Evolutionary conservation across 2,888 invertebrate species (phyloP).

Genomic region (Laspeyria flexula): DNA sequence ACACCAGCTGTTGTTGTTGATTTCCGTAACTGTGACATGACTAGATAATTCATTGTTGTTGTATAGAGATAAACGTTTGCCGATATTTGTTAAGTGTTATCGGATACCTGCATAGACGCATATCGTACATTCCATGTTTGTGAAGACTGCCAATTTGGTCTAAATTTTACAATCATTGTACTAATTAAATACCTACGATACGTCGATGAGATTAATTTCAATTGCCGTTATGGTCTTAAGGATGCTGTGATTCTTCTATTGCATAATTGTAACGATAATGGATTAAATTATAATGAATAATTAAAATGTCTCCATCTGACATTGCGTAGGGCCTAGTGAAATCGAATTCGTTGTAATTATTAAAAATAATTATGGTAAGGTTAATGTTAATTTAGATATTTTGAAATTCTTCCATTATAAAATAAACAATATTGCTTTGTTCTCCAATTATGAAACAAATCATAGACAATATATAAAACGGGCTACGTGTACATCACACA

Average conservation of each 20-base stretch:
- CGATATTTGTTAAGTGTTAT: constrained; percentile 82
- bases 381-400: constrained; percentile 78
- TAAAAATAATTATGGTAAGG: constrained; percentile 67
- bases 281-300: constrained; percentile 69
- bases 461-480: constrained; percentile 78
- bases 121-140: constrained; percentile 86
- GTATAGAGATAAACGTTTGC: constrained; percentile 80
- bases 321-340: constrained; percentile 83
- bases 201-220: constrained; percentile 83
- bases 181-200: constrained; percentile 80
- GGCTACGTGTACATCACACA: constrained; percentile 74
- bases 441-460: constrained; percentile 69
- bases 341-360: constrained; percentile 83
- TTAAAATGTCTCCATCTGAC: constrained; percentile 79
- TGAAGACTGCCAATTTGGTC: constrained; percentile 86
- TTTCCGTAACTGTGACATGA: constrained; percentile 68
- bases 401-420: constrained; percentile 78
- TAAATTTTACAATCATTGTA: constrained; percentile 85
- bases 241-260: constrained; percentile 86
- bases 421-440: constrained; percentile 73
- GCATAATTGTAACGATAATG: constrained; percentile 81
- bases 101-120: constrained; percentile 85
- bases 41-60: constrained; percentile 82
- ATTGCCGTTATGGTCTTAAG: constrained; percentile 84
- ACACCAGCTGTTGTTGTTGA: constrained; percentile 71